Conservation (phyloP, 2,888 invertebrate species). For the Noctuana brunneofusca region DNA sequence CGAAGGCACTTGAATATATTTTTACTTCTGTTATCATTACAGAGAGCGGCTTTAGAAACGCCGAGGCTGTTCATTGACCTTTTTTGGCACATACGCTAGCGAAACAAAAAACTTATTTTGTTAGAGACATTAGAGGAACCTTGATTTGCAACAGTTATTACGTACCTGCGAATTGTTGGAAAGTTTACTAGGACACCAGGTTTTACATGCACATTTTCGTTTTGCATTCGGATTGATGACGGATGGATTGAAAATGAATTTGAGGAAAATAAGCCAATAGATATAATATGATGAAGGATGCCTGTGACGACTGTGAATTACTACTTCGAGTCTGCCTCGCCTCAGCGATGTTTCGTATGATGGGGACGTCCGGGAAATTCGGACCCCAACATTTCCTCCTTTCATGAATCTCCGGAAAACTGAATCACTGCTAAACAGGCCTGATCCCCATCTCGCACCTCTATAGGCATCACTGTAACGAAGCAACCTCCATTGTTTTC, state of each 20-base stretch:
- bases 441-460: conserved; percentile 10
- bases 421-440: neutral
- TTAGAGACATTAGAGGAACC: conserved; percentile 70
- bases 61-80: conserved; percentile 83
- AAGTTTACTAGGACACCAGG: conserved; percentile 29
- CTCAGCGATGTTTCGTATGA: no score
- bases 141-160: conserved; percentile 56
- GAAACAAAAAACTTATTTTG: conserved; percentile 77
- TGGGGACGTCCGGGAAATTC: neutral
- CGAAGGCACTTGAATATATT: conserved; percentile 44
- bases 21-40: conserved; percentile 52
- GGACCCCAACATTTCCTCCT: neutral
- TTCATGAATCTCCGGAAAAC: no score
- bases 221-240: neutral
- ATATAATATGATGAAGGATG: neutral
- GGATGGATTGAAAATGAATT: neutral
- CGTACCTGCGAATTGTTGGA: conserved; percentile 26
- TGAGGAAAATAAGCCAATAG: neutral
- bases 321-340: no score
- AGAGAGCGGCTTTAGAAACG: conserved; percentile 70
- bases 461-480: conserved; percentile 31
- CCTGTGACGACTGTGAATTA: no score
- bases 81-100: conserved; percentile 77
- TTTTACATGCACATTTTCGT: neutral
- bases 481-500: conserved; percentile 47